phyloP scores from a whole-genome alignment of 1,140 invertebrate species.

The Anagrus nilaparvatae region DNA sequence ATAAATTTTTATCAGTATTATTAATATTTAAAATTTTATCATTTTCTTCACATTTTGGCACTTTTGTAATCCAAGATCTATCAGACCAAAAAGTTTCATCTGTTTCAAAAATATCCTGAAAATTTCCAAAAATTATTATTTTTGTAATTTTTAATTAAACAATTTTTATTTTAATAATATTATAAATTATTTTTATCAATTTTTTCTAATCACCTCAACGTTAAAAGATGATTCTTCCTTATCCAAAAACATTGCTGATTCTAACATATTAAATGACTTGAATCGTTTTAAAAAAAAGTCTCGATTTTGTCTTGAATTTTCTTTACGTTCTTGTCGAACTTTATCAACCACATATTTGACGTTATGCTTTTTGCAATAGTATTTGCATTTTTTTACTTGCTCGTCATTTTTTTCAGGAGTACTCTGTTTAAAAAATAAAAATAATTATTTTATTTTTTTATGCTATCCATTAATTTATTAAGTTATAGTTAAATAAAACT shows the following conservation, averaged over 20 bases:
- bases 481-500: no score
- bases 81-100: slow-evolving; percentile 1
- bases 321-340: neutral
- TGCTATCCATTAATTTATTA: no score
- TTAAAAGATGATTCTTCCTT: neutral
- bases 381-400: slow-evolving; percentile 12
- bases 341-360: slow-evolving; percentile 4
- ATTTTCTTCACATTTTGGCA: neutral
- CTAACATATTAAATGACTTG: slow-evolving; percentile 1
- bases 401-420: no score
- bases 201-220: neutral
- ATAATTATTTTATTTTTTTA: no score
- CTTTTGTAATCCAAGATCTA: no score
- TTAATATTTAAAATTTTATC: slow-evolving; percentile 1
- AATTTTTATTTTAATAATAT: neutral
- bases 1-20: no score
- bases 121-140: slow-evolving; percentile 1
- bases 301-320: slow-evolving; percentile 7
- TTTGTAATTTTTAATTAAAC: neutral
- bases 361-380: slow-evolving; percentile 10
- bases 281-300: slow-evolving; percentile 9
- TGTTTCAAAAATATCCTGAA: neutral
- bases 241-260: neutral
- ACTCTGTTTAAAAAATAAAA: no score
- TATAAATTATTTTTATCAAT: neutral